Percentiles rank a stretch among this genome's conserved stretches.
Evolutionary conservation across 2,888 invertebrate species (phyloP).

Genomic region (Euzophera pinguis): DNA sequence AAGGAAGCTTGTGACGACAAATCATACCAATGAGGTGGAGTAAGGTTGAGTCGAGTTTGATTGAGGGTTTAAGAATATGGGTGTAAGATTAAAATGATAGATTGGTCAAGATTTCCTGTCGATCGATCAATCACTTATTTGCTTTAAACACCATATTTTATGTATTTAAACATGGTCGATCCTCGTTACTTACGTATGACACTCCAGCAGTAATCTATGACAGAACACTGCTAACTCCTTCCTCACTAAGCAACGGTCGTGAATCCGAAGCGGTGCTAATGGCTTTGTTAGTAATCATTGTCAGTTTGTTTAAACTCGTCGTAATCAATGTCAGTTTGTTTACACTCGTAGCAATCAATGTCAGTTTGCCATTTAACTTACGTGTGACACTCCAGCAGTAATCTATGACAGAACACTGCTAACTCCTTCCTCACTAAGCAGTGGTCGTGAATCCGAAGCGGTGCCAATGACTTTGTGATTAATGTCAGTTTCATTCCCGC

Average conservation of each 20-base stretch:
- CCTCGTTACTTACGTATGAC: conserved; percentile 79
- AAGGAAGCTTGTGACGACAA: no score
- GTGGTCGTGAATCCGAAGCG: conserved; percentile 81
- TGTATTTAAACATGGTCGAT: no score
- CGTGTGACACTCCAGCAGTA: conserved; percentile 81
- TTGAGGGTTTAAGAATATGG: no score
- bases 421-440: conserved; percentile 82
- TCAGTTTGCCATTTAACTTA: conserved; percentile 37
- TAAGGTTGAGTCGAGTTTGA: no score
- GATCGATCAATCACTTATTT: no score
- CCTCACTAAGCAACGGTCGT: conserved; percentile 82
- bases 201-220: conserved; percentile 77
- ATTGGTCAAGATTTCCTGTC: no score
- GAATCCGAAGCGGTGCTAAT: conserved; percentile 75
- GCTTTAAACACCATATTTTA: no score
- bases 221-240: conserved; percentile 81
- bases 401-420: conserved; percentile 75
- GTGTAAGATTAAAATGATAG: no score
- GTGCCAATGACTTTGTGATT: conserved; percentile 70
- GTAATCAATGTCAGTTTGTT: no score
- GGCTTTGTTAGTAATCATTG: conserved; percentile 31
- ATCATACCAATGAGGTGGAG: no score
- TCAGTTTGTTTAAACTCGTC: no score
- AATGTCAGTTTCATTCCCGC: conserved; percentile 78
- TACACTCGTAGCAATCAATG: no score